These are phyloP conservation scores for Podarcis cretensis DNA, from an alignment of 2,113 vertebrate genomes.

Conservation along the genomic window DNA sequence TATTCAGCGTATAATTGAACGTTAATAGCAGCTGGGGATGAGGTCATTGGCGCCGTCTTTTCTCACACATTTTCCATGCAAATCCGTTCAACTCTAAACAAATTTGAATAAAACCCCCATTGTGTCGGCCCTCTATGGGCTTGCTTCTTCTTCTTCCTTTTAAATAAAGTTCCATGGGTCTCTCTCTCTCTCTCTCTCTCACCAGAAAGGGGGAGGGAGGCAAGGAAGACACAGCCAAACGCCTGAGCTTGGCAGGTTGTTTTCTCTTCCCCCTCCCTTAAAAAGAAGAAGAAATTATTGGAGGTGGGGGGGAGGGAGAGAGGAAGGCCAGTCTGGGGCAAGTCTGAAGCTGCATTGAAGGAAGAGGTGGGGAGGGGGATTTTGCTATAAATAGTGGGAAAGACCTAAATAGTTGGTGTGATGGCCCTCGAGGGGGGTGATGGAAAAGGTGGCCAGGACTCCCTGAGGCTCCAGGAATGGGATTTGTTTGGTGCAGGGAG, in stretches of 20 bases:
- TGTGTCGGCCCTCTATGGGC: constrained; percentile 72
- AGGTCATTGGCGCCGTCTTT: constrained; percentile 86
- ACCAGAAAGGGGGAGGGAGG: background rate
- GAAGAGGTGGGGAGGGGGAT: background rate
- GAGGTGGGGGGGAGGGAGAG: background rate
- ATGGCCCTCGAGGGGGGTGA: background rate
- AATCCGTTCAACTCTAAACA: constrained; percentile 87
- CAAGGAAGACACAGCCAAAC: background rate
- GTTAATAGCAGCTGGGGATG: constrained; percentile 89
- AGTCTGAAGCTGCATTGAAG: background rate
- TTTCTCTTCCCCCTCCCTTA: background rate
- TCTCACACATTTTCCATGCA: constrained; percentile 91
- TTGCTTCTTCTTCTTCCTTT: too few species aligned
- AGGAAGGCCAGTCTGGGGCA: constrained; percentile 23
- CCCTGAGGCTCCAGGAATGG: background rate
- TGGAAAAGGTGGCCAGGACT: too few species aligned
- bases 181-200: constrained; percentile 51
- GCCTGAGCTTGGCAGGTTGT: too few species aligned
- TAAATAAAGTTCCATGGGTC: constrained; percentile 60
- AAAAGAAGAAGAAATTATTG: background rate
- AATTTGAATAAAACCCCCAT: constrained; percentile 88
- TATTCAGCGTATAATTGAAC: constrained; percentile 88
- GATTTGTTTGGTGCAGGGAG: background rate
- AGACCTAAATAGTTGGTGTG: background rate
- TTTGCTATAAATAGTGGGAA: background rate